Evolutionary conservation across 2,888 invertebrate species (phyloP), one percentile per base, ranked within the genome.

Genomic region (Macaria liturata): DNA sequence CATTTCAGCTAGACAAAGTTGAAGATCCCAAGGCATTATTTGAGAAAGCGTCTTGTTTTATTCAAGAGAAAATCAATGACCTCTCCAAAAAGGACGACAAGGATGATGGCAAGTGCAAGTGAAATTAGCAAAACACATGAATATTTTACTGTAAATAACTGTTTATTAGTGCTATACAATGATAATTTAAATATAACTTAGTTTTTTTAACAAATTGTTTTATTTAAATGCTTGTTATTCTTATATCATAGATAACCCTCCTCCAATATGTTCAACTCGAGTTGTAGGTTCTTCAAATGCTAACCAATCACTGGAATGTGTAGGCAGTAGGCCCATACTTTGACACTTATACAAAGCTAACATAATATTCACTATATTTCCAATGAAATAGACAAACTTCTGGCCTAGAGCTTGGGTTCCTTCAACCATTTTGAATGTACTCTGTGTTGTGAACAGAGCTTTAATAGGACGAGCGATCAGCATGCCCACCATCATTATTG

Each of bases 401-500:
- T 99, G 99, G 1, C 97, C 95, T 44, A 94, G 93, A 0, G 97
- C 97, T 84, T 97, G 97, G 44, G 96, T 95, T 32, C 98, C 98
- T 87, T 98, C 98, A 54, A 98, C 97, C 93, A 97, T 96, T 89
- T 98, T 98, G 76, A 98, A 98, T 37, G 98, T 96, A 65, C 95
- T 95, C 77, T 96, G 96, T 42, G 98, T 96, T 0, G 97, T 93
- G 83, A 99, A 97, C 57, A 99, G 93, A 3, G 99, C 98, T 89
- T 99, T 99, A 32, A 99, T 95, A 3, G 99, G 99, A 62, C 99
- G 93, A 75, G 99, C 96, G 72, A 99, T 96, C 90, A 99, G 94
- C 99, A 99, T 99, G 46, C 98, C 99, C 6, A 99, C 98, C 99
- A 99, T 99, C 99, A 99, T 99, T 49, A 99, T 99, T 0, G 99